These are phyloP conservation scores for Phlogophora meticulosa DNA, from an alignment of 2,888 invertebrate genomes.

Conservation along the genomic window DNA sequence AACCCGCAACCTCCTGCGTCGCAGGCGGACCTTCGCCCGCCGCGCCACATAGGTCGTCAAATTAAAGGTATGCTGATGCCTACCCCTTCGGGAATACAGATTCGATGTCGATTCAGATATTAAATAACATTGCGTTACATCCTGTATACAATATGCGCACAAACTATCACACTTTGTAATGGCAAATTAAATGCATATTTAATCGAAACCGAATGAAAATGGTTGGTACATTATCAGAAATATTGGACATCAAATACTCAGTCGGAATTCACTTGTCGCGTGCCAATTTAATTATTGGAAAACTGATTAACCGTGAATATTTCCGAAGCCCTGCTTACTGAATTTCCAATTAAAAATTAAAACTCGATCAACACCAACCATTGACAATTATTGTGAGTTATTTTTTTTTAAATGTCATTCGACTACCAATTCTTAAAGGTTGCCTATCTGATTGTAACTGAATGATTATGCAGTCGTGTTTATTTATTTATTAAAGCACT, in stretches of 20 bases:
- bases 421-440: neutral
- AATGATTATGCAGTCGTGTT: neutral
- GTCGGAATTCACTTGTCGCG: slow-evolving; percentile 7
- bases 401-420: slow-evolving; percentile 19
- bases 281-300: slow-evolving; percentile 21
- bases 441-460: neutral
- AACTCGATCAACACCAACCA: slow-evolving; percentile 21
- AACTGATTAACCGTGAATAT: slow-evolving; percentile 22
- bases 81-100: too few relatives aligned
- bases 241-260: neutral
- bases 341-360: slow-evolving; percentile 28
- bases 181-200: slow-evolving; percentile 3
- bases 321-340: slow-evolving; percentile 15
- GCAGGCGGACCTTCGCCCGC: too few relatives aligned
- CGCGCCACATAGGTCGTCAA: too few relatives aligned
- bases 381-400: too few relatives aligned
- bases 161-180: neutral
- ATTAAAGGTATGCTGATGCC: too few relatives aligned
- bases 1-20: too few relatives aligned
- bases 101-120: too few relatives aligned
- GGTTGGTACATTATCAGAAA: neutral
- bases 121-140: too few relatives aligned
- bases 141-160: too few relatives aligned
- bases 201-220: neutral
- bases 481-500: slow-evolving; percentile 1